Evolutionary conservation across 2,888 invertebrate species (phyloP), one percentile per base, ranked within the genome.

Genomic region (Esperia sulphurella): DNA sequence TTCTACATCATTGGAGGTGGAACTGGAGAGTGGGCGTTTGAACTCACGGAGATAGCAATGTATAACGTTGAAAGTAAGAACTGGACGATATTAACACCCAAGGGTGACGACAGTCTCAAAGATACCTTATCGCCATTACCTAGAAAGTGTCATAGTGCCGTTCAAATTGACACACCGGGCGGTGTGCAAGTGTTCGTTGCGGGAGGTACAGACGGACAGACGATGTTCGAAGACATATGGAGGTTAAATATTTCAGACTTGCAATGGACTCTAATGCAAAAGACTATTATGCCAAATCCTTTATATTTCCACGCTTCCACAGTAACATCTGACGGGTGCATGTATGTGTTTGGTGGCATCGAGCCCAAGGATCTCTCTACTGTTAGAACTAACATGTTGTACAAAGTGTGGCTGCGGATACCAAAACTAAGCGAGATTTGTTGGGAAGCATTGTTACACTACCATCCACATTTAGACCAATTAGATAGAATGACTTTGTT

Each of bases 1-100:
- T 92, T 98, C 45, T 96, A 93, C 70, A 91, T 98, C 12, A 90
- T 98, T 51, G 98, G 97, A 6, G 98, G 98, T 12, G 97, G 98
- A 3, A 97, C 96, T 0, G 93, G 94, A 0, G 90, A 91, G 9
- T 91, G 91, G 61, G 94, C 95, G 0, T 95, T 93, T 75, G 94
- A 92, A 64, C 91, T 94, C 29, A 90, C 93, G 87, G 90, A 92
- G 61, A 91, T 96, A 59, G 95, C 95, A 7, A 91, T 93, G 44
- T 97, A 95, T 74, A 93, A 96, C 76, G 71, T 96, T 45, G 89
- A 91, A 49, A 91, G 89, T 3, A 92, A 91, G 50, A 85, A 83
- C 43, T 97, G 97, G 97, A 83, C 89, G 46, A 88, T 88, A 54
- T 80, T 94, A 48, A 84, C 83, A 55, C 94, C 96, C 0, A 85